Evolutionary conservation across 2,888 invertebrate species (phyloP), one percentile per base, ranked within the genome.

Genomic region (Ischnura elegans): DNA sequence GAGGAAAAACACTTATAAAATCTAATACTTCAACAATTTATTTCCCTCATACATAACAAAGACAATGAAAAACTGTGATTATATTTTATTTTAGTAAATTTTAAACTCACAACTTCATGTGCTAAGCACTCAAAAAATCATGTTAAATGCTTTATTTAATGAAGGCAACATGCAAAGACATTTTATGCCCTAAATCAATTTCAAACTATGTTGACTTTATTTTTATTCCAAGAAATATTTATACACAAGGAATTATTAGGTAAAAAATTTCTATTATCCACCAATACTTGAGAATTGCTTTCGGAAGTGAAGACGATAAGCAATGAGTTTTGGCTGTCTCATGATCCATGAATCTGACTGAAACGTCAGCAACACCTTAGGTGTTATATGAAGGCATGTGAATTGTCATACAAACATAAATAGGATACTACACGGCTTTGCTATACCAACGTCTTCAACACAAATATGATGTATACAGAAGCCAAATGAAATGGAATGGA

Each of bases 131-230:
- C 66, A 21, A 55, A 86, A 87, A 87, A 90, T 43, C 36, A 36
- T 90, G 66, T 90, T 90, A 90, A 90, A 90, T 90, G 90, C 90
- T 90, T 90, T 43, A 43, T 43, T 61, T 36, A 66, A 90, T 90
- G 42, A 90, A 90, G 90, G 90, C 90, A 90, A 61, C 55, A 61
- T 61, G 61, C 90, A 43, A 90, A 90, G 61, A 90, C 45, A 86
- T 61, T 61, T n/a, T n/a, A 90, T 87, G 42, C 45, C 90, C 36
- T 45, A 55, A 90, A n/a, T 46, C 25, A 1, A 55, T 13, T 43
- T n/a, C 25, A 1, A 43, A 42, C 61, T n/a, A 61, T 51, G 29
- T 61, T 43, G n/a, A 61, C 61, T 61, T 21, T 13, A 36, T 43
- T 25, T n/a, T 90, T 43, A 36, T 51, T 51, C 25, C 42, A 43